Evolutionary conservation across 2,888 invertebrate species (phyloP).

Genomic region (Bedellia somnulentella): DNA sequence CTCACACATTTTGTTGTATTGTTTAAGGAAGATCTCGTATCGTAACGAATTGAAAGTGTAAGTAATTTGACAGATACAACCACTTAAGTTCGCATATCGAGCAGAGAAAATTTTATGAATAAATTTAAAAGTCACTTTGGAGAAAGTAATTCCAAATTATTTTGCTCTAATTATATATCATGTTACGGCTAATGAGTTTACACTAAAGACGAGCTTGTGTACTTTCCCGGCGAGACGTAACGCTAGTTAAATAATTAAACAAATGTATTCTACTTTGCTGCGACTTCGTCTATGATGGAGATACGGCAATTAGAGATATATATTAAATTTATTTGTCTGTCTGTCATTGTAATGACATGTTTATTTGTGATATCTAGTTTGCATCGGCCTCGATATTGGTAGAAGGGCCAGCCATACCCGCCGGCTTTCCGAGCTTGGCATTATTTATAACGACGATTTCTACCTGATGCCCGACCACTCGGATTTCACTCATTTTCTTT

Average conservation of each 20-base stretch:
- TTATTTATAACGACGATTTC: constrained; percentile 54
- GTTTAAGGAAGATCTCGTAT: constrained; percentile 18
- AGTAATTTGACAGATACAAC: constrained; percentile 18
- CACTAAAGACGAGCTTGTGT: constrained; percentile 3
- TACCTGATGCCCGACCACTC: constrained; percentile 23
- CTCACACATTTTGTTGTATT: constrained; percentile 12
- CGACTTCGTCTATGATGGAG: no score
- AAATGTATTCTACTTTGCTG: no score
- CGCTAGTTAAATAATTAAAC: no score
- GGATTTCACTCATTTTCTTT: constrained; percentile 59
- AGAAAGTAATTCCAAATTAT: constrained; percentile 43
- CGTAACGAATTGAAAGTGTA: constrained; percentile 40
- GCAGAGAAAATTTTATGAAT: constrained; percentile 26
- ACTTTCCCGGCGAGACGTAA: no score
- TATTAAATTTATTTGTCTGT: no score
- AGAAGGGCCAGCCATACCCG: no score
- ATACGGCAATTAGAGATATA: no score
- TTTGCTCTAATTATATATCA: constrained; percentile 44
- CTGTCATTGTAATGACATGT: no score
- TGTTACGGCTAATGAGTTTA: constrained; percentile 27
- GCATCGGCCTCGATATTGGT: constrained; percentile 3
- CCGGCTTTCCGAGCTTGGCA: no score
- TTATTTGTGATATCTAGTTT: not conserved
- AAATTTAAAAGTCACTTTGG: constrained; percentile 23
- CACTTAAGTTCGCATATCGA: constrained; percentile 13